These are phyloP conservation scores for Pachypanchax playfairii DNA, from an alignment of 2,113 vertebrate genomes.

Conservation along the genomic window DNA sequence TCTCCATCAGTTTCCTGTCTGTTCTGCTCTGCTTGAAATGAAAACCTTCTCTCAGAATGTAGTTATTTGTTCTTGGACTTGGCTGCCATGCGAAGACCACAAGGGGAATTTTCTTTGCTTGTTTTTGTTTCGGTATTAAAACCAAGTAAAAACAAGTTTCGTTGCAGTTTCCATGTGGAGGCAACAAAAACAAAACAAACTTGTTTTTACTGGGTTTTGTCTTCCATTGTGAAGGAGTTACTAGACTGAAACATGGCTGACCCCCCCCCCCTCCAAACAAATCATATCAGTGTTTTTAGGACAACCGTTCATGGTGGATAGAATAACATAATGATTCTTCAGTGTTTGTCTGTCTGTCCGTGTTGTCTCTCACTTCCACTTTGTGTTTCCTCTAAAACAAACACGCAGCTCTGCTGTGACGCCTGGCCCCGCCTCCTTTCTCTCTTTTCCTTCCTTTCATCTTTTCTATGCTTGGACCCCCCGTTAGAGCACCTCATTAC, in stretches of 20 bases:
- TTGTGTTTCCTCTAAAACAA: conserved; percentile 46
- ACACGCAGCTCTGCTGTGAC: conserved; percentile 7
- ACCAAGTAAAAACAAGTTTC: conserved; percentile 2
- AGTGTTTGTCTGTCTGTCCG: conserved; percentile 11
- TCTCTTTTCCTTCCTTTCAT: conserved; percentile 14
- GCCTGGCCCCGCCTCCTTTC: conserved; percentile 14
- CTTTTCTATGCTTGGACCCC: conserved; percentile 44
- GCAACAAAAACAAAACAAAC: neutral
- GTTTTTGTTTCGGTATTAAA: neutral
- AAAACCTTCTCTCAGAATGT: neutral
- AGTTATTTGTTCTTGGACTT: neutral
- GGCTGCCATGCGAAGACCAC: neutral
- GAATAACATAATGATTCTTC: neutral
- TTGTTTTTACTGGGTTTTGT: neutral
- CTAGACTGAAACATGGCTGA: no score
- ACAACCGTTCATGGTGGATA: no score
- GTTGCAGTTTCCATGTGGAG: neutral
- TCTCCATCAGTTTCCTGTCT: neutral
- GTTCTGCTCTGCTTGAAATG: neutral
- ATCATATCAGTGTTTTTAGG: no score
- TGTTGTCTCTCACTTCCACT: conserved; percentile 55
- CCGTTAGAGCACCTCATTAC: conserved; percentile 24
- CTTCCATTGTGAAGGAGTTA: neutral
- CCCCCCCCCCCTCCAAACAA: no score
- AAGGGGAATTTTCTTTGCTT: neutral